phyloP scores from a whole-genome alignment of 2,888 invertebrate species.

The Eutolmus rufibarbis region DNA sequence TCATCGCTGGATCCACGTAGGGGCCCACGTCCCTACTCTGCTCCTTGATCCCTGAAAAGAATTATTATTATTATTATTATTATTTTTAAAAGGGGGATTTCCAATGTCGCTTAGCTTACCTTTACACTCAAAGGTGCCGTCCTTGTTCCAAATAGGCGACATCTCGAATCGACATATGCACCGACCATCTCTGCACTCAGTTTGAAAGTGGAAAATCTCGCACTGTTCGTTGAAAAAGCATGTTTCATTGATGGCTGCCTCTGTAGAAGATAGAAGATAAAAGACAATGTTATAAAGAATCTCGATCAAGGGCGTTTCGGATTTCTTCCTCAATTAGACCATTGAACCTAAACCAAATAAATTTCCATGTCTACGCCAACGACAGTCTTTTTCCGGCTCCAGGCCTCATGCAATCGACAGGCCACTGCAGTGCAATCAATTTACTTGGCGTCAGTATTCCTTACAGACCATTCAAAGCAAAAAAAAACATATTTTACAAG shows the following conservation, averaged over 20 bases:
- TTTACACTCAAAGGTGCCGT: slow-evolving; percentile 77
- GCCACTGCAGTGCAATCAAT: slow-evolving; percentile 45
- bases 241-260: slow-evolving; percentile 79
- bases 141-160: slow-evolving; percentile 72
- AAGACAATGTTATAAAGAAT: not conserved
- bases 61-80: not conserved
- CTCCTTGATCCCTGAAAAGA: slow-evolving; percentile 64
- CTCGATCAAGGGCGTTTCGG: not conserved
- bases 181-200: slow-evolving; percentile 80
- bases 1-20: slow-evolving; percentile 89
- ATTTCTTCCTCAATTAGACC: not conserved
- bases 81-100: not conserved
- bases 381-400: not conserved
- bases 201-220: slow-evolving; percentile 75
- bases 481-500: not conserved
- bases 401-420: not conserved
- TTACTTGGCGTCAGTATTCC: slow-evolving; percentile 44
- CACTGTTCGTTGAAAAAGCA: slow-evolving; percentile 87
- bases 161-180: slow-evolving; percentile 83
- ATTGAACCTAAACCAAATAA: not conserved
- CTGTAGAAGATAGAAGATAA: slow-evolving; percentile 62
- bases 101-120: slow-evolving; percentile 65
- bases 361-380: not conserved
- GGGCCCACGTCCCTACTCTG: slow-evolving; percentile 68
- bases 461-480: slow-evolving; percentile 26